Base-by-base conservation (phyloP, 2,797 vertebrate species). In the Platalea minor region DNA sequence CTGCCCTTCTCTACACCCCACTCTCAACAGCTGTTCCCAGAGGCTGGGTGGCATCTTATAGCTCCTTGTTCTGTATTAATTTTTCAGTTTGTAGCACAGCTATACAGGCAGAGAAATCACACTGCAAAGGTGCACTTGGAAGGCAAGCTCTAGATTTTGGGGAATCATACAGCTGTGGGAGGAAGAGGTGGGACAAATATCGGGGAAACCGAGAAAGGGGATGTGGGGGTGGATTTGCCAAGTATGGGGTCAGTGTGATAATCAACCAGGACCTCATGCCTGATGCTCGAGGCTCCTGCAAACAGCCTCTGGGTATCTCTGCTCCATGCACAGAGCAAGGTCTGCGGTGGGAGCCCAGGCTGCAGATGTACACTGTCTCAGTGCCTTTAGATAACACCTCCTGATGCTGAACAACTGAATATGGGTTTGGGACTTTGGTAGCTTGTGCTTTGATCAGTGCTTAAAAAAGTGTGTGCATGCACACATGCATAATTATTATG, bases 101-200 rank as follows among this genome's bases (percentile, higher is more conserved):
- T 56, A 5, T 13, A 10, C 0, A 4, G 76, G 21, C 0, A 4
- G 53, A 35, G 41, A 33, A 51, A 63, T 26, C 1, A 0, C 45
- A 9, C 17, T 43, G 24, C 0, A 2, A 53, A 48, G 51, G 26
- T 6, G 12, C 16, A 3, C 46, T 43, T 14, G n/a, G 57, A 68
- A 51, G 17, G 18, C 33, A 33, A 61, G 11, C 41, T 65, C 21
- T 50, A 23, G 31, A 18, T 64, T 31, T 70, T 13, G 21, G n/a
- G 13, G 26, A 13, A 37, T 95, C 39, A 5, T 1, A 26, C 7
- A 14, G 13, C 4, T 51, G 35, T 24, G 57, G 31, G 56, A 84
- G 31, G 53, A 54, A 39, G 14, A 65, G n/a, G 28, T 23, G n/a
- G 33, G 41, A 54, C 7, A 53, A 41, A 50, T 9, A 12, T 1